Percentiles rank a stretch among this genome's conserved stretches.
These are phyloP conservation scores for Neodon shergylaensis DNA, from an alignment of 2,113 vertebrate genomes.

Conservation along the genomic window DNA sequence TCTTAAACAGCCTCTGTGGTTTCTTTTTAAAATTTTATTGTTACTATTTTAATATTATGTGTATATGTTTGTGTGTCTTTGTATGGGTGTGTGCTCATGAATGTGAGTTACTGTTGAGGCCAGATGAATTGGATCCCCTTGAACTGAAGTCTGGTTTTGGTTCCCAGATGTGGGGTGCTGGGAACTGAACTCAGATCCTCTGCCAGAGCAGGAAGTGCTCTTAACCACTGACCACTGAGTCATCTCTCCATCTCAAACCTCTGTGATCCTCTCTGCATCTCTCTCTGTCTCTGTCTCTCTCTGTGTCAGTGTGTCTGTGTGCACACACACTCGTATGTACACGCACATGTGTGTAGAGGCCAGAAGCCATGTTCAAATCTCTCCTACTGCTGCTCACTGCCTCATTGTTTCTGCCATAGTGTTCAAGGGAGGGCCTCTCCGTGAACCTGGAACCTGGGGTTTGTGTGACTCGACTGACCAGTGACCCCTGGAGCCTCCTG, in stretches of 20 bases:
- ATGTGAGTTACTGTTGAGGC: no score
- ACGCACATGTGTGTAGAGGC: not conserved
- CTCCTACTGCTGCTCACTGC: not conserved
- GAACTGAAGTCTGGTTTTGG: not conserved
- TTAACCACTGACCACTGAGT: not conserved
- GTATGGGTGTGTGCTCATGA: no score
- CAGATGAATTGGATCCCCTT: not conserved
- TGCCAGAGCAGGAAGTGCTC: not conserved
- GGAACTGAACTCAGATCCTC: not conserved
- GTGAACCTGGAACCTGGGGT: not conserved
- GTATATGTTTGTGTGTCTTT: not conserved
- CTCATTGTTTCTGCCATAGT: not conserved
- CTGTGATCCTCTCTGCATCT: not conserved
- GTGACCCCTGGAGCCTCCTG: not conserved
- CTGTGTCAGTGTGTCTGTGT: not conserved
- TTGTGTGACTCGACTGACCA: not conserved
- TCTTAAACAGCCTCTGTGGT: not conserved
- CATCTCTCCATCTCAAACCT: not conserved
- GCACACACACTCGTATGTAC: accelerated
- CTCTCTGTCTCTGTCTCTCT: no score
- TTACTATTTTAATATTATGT: not conserved
- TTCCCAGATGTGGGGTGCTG: not conserved
- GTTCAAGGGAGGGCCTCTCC: not conserved
- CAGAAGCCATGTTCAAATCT: not conserved
- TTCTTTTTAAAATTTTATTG: not conserved